These are phyloP conservation scores for Nasonia vitripennis DNA, from an alignment of 1,140 invertebrate species.

Conservation along the genomic window DNA sequence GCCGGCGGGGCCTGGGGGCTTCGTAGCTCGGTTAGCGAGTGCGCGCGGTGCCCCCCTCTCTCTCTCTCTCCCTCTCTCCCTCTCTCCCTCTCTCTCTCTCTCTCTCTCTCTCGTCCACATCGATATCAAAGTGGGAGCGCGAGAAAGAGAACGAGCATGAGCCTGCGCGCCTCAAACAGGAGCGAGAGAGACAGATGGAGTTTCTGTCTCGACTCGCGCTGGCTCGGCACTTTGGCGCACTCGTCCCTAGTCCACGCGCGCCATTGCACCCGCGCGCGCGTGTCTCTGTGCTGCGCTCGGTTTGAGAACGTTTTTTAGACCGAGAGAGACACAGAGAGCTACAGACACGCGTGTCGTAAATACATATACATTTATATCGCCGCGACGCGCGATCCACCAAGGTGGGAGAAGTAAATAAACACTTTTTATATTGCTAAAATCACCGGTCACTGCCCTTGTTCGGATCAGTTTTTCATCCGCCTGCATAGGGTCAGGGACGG, in stretches of 20 bases:
- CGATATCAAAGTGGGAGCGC: constrained; percentile 34
- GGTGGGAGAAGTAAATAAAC: constrained; percentile 7
- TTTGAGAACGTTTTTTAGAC: background rate
- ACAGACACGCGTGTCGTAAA: background rate
- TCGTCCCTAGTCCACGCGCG: constrained; percentile 51
- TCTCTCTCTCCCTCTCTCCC: constrained; percentile 2
- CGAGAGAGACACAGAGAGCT: background rate
- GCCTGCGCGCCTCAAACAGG: background rate
- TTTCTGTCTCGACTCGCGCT: constrained; percentile 15
- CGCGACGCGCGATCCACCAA: background rate
- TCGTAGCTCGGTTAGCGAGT: constrained; percentile 10
- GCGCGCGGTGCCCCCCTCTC: background rate
- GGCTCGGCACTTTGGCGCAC: constrained; percentile 28
- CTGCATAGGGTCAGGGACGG: background rate
- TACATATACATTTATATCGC: background rate
- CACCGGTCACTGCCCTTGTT: background rate
- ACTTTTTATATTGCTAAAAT: background rate
- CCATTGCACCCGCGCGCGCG: constrained; percentile 46
- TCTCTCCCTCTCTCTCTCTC: constrained; percentile 9
- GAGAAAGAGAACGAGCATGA: background rate
- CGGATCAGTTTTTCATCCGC: background rate
- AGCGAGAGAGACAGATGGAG: constrained; percentile 10
- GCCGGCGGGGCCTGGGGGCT: constrained; percentile 41
- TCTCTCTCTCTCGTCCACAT: background rate
- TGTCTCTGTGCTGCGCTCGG: constrained; percentile 8